Percentiles rank a stretch among this genome's conserved stretches.
phyloP scores from a whole-genome alignment of 2,888 invertebrate species.

The Andrena bucephala region DNA sequence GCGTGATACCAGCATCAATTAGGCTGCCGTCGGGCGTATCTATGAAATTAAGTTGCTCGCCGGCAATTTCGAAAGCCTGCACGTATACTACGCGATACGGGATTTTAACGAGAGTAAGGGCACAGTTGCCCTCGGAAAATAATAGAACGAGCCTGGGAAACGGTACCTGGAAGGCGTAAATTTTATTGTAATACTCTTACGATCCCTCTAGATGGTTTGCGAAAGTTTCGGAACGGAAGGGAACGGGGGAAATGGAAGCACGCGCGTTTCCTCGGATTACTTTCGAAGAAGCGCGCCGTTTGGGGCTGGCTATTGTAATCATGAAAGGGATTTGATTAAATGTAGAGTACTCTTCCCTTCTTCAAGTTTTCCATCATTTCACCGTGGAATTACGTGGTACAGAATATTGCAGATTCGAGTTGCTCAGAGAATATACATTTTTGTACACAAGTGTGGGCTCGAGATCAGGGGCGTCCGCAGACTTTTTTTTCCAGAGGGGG shows the following conservation, averaged over 20 bases:
- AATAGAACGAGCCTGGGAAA: constrained; percentile 8
- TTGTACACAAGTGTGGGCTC: too few relatives aligned
- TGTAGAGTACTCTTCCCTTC: background rate
- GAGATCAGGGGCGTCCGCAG: too few relatives aligned
- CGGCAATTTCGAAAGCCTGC: too few relatives aligned
- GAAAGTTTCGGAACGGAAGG: background rate
- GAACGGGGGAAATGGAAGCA: background rate
- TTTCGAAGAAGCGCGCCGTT: background rate
- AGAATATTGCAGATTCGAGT: too few relatives aligned
- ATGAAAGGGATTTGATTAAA: constrained; percentile 29
- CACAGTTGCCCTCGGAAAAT: constrained; percentile 1
- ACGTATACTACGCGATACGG: background rate
- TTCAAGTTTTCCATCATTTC: background rate
- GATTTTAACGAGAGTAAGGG: constrained; percentile 1
- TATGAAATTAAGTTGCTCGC: constrained; percentile 3
- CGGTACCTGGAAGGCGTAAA: constrained; percentile 20
- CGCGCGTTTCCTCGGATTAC: constrained; percentile 16
- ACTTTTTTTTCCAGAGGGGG: too few relatives aligned
- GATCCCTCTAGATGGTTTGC: constrained; percentile 2
- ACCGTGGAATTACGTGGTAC: too few relatives aligned
- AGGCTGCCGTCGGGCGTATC: constrained; percentile 2
- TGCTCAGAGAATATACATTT: too few relatives aligned
- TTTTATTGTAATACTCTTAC: constrained; percentile 16
- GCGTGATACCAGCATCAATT: constrained; percentile 17
- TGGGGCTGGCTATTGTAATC: background rate